Percentiles rank a stretch among this genome's conserved stretches.
These are phyloP conservation scores for Agrilus cyanescens DNA, from an alignment of 2,888 invertebrate species.

Conservation along the genomic window DNA sequence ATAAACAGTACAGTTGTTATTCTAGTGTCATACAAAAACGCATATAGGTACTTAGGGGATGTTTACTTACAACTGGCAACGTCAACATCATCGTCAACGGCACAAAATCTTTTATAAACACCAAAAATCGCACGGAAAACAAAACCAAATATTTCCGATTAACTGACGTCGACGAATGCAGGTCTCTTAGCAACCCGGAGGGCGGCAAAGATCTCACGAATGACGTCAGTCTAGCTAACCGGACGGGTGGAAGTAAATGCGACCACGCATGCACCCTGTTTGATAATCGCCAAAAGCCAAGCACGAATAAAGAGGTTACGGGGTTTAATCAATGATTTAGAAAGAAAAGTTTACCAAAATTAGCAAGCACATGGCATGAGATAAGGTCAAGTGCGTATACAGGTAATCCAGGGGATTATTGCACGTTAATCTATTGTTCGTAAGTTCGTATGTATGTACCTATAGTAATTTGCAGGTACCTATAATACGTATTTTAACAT, in stretches of 20 bases:
- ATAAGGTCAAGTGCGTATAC: too few relatives aligned
- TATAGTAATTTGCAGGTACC: too few relatives aligned
- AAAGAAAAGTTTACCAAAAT: too few relatives aligned
- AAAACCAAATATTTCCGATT: slow-evolving; percentile 7
- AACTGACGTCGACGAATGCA: slow-evolving; percentile 22
- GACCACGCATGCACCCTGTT: slow-evolving; percentile 5
- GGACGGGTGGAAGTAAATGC: slow-evolving; percentile 9
- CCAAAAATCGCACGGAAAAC: slow-evolving; percentile 1
- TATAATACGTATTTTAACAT: too few relatives aligned
- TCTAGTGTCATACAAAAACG: not conserved
- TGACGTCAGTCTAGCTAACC: slow-evolving; percentile 19
- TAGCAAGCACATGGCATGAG: too few relatives aligned
- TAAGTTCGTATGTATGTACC: too few relatives aligned
- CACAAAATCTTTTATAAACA: too few relatives aligned
- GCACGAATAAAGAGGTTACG: too few relatives aligned
- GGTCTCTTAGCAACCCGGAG: slow-evolving; percentile 22
- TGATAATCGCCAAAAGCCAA: too few relatives aligned
- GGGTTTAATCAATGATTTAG: too few relatives aligned
- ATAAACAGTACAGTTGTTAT: not conserved
- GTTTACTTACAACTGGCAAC: slow-evolving; percentile 26
- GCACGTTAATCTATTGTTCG: too few relatives aligned
- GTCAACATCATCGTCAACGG: slow-evolving; percentile 25
- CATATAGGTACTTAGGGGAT: slow-evolving; percentile 1
- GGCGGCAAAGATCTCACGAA: slow-evolving; percentile 17
- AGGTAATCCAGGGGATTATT: too few relatives aligned